A percentile compares a stretch with the other conserved stretches of the same genome.
These are phyloP conservation scores for Belonocnema kinseyi DNA, from an alignment of 1,140 invertebrate genomes.

Conservation along the genomic window DNA sequence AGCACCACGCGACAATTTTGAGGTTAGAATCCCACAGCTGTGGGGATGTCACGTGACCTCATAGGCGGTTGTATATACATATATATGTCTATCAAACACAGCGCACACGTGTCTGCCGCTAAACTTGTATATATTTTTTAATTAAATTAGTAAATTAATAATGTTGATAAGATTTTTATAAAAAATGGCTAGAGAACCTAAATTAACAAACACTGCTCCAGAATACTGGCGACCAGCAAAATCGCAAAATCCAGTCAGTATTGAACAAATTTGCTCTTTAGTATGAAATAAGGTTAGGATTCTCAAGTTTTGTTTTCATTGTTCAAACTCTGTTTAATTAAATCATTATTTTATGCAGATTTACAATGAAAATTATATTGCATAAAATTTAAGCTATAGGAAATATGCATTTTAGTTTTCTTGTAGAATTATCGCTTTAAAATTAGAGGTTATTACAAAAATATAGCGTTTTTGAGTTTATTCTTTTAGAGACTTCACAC, in stretches of 20 bases:
- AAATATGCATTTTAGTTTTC: background rate
- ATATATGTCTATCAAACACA: no score
- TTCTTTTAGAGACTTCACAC: no score
- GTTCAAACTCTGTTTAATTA: constrained; percentile 13
- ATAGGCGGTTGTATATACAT: background rate
- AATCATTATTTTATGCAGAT: constrained; percentile 5
- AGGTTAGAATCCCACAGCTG: constrained; percentile 16
- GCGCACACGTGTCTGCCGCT: background rate
- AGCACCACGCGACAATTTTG: constrained; percentile 14
- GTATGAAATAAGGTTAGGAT: constrained; percentile 33
- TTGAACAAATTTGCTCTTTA: constrained; percentile 47
- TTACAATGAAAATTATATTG: background rate
- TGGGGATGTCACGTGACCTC: background rate
- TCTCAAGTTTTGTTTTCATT: constrained; percentile 27
- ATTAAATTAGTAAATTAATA: background rate
- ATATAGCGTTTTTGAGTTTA: background rate
- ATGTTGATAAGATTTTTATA: background rate
- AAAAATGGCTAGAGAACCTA: constrained; percentile 70
- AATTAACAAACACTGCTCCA: constrained; percentile 72
- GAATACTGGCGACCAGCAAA: constrained; percentile 75
- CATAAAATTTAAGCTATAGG: background rate
- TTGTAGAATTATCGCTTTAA: background rate
- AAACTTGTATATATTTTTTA: no score
- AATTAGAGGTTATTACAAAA: background rate
- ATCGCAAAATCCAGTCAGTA: constrained; percentile 75